These are phyloP conservation scores for Epinotia bilunana DNA, from an alignment of 2,888 invertebrate species.

Conservation along the genomic window DNA sequence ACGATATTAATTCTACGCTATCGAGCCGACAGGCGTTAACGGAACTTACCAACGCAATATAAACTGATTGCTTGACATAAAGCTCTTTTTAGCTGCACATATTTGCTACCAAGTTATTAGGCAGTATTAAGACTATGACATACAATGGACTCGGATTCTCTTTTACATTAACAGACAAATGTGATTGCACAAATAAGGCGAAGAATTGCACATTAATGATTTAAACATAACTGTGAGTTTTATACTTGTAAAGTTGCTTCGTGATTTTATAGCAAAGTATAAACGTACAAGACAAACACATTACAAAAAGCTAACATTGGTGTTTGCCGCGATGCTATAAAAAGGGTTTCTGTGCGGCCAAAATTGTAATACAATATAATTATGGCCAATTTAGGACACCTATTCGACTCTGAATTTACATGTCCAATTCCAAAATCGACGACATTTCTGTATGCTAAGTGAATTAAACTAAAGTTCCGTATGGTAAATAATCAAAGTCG, in stretches of 20 bases:
- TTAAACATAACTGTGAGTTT: slow-evolving; percentile 14
- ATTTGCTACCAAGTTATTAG: slow-evolving; percentile 48
- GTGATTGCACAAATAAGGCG: slow-evolving; percentile 21
- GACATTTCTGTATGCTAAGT: not conserved
- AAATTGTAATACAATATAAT: not conserved
- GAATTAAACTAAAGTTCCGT: not conserved
- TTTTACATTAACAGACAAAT: slow-evolving; percentile 38
- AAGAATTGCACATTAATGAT: slow-evolving; percentile 28
- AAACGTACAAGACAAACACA: slow-evolving; percentile 29
- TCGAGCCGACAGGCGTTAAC: slow-evolving; percentile 49
- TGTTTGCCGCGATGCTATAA: slow-evolving; percentile 55
- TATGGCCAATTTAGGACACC: not conserved
- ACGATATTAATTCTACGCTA: slow-evolving; percentile 50
- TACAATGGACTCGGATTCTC: not conserved
- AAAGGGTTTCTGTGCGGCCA: slow-evolving; percentile 9
- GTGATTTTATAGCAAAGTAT: slow-evolving; percentile 12
- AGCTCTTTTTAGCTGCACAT: slow-evolving; percentile 48
- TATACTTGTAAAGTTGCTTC: slow-evolving; percentile 37
- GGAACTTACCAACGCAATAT: slow-evolving; percentile 49
- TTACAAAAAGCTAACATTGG: slow-evolving; percentile 61
- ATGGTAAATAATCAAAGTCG: not conserved
- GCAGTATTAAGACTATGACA: slow-evolving; percentile 41
- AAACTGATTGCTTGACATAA: slow-evolving; percentile 49
- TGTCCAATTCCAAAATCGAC: not conserved
- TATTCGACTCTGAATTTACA: not conserved